Base-by-base conservation (phyloP, 2,113 vertebrate genomes). In the Puffinus mauretanicus region DNA sequence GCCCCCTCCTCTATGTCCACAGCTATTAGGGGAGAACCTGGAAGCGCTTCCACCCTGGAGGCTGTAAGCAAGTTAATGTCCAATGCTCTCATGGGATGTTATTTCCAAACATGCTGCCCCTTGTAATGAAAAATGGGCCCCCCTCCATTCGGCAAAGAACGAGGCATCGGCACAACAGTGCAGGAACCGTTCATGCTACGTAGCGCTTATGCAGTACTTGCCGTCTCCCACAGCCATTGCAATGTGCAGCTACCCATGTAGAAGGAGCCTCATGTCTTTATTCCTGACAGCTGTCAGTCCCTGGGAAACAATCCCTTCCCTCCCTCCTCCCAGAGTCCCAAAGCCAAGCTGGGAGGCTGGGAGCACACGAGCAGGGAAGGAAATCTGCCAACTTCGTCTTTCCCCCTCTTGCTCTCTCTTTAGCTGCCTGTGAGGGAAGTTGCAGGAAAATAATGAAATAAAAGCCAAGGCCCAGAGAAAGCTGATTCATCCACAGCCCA, bases 401-500 rank as follows among this genome's bases (percentile, higher is more conserved):
- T 86, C 86, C 95, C 67, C 47, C 67, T 78, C 89, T 93, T 6
- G 5, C 84, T 95, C 87, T 73, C 76, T 95, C 79, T 96, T 92
- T 55, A 93, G 84, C 92, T 96, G 88, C 94, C 69, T 94, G 76
- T 38, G 86, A 97, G 88, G 49, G 78, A 96, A 80, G 94, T 86
- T 98, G 94, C 95, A 95, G 92, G 88, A 95, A 95, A 97, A 98
- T 95, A 97, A 97, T 96, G 80, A 97, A 97, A 96, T 96, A 97
- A 97, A 97, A 96, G 91, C 95, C 97, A 97, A 96, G 96, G 94
- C 94, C 96, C 94, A 95, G 95, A 97, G 97, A 97, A 97, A 97
- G 97, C 97, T 98, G 97, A 97, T 97, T 98, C 97, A 98, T 98
- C 88, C 95, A 85, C 93, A 95, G 96, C 94, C 95, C 96, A 97